These are phyloP conservation scores for Phyllopteryx taeniolatus DNA, from an alignment of 2,113 vertebrate species.

Conservation along the genomic window DNA sequence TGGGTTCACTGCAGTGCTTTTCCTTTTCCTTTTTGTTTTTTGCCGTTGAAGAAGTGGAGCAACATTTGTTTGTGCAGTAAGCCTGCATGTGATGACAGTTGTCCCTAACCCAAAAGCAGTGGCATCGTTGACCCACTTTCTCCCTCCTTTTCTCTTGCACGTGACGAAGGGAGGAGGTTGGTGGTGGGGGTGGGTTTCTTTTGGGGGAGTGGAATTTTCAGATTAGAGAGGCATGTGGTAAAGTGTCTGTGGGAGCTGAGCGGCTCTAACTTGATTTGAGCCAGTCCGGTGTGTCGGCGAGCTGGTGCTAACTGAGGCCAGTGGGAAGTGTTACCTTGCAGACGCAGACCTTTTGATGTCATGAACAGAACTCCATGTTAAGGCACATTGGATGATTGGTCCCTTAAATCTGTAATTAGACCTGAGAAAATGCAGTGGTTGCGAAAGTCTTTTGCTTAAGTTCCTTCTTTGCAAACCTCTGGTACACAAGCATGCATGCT, in stretches of 20 bases:
- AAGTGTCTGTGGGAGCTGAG: conserved; percentile 44
- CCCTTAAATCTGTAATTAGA: conserved; percentile 10
- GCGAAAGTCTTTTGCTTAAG: neutral
- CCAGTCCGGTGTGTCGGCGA: conserved; percentile 22
- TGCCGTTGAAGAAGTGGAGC: conserved; percentile 43
- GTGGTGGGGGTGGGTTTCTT: conserved; percentile 1
- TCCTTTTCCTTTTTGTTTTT: neutral
- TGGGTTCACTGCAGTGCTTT: neutral
- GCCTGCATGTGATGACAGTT: conserved; percentile 50
- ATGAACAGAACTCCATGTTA: neutral
- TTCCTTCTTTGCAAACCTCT: conserved; percentile 19
- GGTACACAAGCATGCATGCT: conserved; percentile 2
- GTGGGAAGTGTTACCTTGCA: conserved; percentile 39
- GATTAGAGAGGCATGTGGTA: conserved; percentile 64
- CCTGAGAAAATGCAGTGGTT: neutral
- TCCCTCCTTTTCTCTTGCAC: conserved; percentile 45
- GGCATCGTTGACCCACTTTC: conserved; percentile 68
- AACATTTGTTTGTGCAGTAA: conserved; percentile 37
- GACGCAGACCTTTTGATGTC: conserved; percentile 8
- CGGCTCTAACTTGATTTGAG: conserved; percentile 25
- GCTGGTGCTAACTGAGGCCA: conserved; percentile 41
- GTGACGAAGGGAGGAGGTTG: conserved; percentile 38
- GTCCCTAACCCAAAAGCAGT: conserved; percentile 47
- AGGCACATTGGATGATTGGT: conserved; percentile 7
- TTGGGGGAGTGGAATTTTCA: conserved; percentile 65